Evolutionary conservation across 1,140 invertebrate genomes (phyloP).

Genomic region (Globodera rostochiensis): DNA sequence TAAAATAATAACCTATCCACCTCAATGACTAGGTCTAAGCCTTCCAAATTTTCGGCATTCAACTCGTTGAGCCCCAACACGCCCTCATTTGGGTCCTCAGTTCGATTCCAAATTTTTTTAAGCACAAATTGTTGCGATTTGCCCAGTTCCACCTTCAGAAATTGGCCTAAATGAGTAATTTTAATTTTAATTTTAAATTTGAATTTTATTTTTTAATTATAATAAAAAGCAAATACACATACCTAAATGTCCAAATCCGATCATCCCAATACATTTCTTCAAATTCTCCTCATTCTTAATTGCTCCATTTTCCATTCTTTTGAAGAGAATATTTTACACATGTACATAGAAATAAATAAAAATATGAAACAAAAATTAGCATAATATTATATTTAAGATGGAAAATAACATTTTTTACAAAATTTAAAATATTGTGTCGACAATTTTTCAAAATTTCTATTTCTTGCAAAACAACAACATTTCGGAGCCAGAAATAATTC

Average conservation of each 20-base stretch:
- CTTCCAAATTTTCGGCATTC: constrained; percentile 66
- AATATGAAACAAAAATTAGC: constrained; percentile 17
- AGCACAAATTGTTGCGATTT: constrained; percentile 66
- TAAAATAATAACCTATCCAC: constrained; percentile 40
- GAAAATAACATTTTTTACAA: constrained; percentile 18
- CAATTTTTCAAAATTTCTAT: constrained; percentile 17
- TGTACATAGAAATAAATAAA: neutral
- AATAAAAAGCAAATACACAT: constrained; percentile 32
- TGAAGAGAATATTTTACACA: neutral
- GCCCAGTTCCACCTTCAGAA: constrained; percentile 66
- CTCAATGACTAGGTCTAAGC: constrained; percentile 72
- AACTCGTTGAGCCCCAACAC: constrained; percentile 59
- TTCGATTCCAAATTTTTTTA: constrained; percentile 71
- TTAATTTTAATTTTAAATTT: neutral
- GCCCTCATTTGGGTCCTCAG: constrained; percentile 54
- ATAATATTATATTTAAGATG: constrained; percentile 8
- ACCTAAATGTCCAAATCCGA: constrained; percentile 71
- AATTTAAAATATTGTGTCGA: constrained; percentile 13
- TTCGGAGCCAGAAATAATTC: constrained; percentile 54
- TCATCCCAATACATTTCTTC: constrained; percentile 67
- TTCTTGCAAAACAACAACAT: constrained; percentile 58
- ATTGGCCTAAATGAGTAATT: constrained; percentile 66
- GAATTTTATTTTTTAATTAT: neutral
- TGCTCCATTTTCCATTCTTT: neutral
- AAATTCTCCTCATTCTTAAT: constrained; percentile 4